A percentile compares a stretch with the other conserved stretches of the same genome.
These are phyloP conservation scores for Andricus grossulariae DNA, from an alignment of 1,140 invertebrate genomes.

Conservation along the genomic window DNA sequence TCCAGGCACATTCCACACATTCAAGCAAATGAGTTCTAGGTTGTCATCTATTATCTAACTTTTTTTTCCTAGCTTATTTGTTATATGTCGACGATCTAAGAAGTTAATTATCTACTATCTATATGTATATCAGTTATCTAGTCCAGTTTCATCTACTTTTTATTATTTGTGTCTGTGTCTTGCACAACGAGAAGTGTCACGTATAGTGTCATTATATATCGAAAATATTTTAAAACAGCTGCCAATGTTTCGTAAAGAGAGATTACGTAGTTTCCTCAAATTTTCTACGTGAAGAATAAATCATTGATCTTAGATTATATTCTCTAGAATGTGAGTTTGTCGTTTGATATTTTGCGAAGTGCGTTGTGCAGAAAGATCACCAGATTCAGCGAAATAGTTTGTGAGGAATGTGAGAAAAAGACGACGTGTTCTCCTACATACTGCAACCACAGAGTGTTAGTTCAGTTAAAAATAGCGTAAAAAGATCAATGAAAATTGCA, in stretches of 20 bases:
- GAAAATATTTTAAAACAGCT: not conserved
- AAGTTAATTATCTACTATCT: too few species aligned
- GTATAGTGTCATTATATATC: not conserved
- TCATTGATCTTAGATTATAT: not conserved
- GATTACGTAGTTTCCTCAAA: not conserved
- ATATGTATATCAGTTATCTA: too few species aligned
- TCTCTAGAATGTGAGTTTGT: not conserved
- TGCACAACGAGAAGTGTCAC: not conserved
- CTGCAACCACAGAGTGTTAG: conserved; percentile 62
- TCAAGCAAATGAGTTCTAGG: too few species aligned
- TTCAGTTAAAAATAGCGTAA: not conserved
- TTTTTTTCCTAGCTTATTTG: too few species aligned
- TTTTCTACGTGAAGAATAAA: not conserved
- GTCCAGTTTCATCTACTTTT: too few species aligned
- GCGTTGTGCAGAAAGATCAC: not conserved
- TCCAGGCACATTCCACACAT: too few species aligned
- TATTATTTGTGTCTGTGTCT: too few species aligned
- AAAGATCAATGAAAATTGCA: too few species aligned
- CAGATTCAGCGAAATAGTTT: not conserved
- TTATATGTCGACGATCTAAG: too few species aligned
- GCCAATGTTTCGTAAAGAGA: not conserved
- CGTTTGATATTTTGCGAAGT: not conserved
- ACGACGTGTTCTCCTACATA: conserved; percentile 56
- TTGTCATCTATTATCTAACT: too few species aligned
- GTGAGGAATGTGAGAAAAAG: not conserved